These are phyloP conservation scores for Clarias laeviceps DNA, from an alignment of 2,797 vertebrate species.

Conservation along the genomic window DNA sequence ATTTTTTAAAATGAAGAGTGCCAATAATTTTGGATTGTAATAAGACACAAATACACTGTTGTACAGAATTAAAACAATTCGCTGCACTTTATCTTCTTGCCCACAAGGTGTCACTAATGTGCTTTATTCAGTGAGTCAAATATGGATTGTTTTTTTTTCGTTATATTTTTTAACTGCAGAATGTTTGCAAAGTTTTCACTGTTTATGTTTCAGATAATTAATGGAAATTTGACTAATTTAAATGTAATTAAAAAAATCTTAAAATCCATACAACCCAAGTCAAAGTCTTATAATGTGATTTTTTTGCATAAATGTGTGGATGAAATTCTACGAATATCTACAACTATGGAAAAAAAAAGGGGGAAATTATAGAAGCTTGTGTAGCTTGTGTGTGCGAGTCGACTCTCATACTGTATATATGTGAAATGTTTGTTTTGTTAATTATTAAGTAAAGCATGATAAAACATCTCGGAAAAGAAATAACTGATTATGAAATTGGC, in stretches of 20 bases:
- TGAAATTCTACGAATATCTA: too few relatives aligned
- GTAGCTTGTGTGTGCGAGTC: neutral
- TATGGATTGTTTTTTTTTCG: neutral
- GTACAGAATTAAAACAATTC: neutral
- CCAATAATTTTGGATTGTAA: neutral
- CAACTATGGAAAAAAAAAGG: neutral
- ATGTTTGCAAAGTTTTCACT: neutral
- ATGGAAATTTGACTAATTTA: neutral
- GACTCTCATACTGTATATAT: too few relatives aligned
- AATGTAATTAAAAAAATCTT: neutral
- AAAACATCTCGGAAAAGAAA: too few relatives aligned
- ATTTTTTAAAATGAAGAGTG: neutral
- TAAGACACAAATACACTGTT: too few relatives aligned
- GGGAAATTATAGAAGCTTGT: neutral
- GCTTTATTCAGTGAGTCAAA: neutral
- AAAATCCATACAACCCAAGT: neutral
- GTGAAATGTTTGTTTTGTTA: neutral
- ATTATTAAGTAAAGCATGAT: neutral
- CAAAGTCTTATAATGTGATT: neutral
- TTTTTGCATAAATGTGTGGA: too few relatives aligned
- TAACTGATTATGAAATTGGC: neutral
- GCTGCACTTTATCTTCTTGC: neutral
- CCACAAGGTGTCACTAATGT: neutral
- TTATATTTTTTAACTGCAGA: neutral
- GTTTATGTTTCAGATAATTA: neutral